phyloP scores from a whole-genome alignment of 2,113 vertebrate species.

The Ursus arctos region DNA sequence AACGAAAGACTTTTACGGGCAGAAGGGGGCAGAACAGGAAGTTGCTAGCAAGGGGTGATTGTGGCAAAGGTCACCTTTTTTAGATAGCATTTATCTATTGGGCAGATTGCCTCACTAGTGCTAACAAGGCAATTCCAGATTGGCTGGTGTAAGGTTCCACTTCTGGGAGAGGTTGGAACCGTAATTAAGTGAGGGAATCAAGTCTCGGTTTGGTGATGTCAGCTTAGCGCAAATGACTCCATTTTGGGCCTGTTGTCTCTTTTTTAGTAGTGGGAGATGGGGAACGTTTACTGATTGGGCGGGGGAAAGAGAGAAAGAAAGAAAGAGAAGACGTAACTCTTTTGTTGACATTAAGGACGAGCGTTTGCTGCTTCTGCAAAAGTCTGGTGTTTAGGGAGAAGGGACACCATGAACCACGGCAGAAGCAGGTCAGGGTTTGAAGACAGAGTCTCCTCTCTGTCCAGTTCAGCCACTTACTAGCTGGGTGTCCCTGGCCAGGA shows the following conservation, averaged over 20 bases:
- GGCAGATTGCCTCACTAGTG: background rate
- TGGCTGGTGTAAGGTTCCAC: background rate
- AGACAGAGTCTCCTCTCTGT: background rate
- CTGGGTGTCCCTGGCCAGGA: background rate
- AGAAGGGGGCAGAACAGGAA: background rate
- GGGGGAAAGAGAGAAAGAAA: background rate
- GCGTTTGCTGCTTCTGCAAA: background rate
- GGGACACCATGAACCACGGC: rapidly evolving
- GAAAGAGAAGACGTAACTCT: background rate
- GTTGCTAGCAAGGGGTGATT: background rate
- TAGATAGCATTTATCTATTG: background rate
- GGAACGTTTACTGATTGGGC: background rate
- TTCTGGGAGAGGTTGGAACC: background rate
- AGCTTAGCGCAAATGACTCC: background rate
- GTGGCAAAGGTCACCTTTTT: background rate
- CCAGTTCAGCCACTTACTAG: background rate
- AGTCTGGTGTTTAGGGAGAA: background rate
- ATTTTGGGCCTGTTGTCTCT: background rate
- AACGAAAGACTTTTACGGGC: background rate
- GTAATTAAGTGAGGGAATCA: background rate
- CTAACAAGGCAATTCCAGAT: background rate
- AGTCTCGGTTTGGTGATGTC: background rate
- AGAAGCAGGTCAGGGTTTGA: background rate
- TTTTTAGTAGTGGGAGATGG: background rate
- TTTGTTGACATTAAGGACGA: background rate